Evolutionary conservation across 2,113 vertebrate species (phyloP).

Genomic region (Vombatus ursinus): DNA sequence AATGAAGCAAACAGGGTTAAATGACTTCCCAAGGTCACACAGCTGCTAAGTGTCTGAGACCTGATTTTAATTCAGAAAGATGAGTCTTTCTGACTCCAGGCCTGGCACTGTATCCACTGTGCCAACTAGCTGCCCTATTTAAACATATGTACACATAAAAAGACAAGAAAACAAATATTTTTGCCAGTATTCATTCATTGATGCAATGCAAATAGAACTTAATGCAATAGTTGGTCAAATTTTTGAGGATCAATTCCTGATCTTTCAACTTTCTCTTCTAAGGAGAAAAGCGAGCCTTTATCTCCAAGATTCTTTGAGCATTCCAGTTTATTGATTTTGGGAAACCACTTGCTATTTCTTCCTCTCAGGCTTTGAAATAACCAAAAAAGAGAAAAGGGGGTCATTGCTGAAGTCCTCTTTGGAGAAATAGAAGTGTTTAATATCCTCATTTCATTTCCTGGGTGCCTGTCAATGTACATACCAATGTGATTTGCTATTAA

Average conservation of each 20-base stretch:
- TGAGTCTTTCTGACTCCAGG: not conserved
- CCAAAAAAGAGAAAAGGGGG: not conserved
- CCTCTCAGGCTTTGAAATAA: not conserved
- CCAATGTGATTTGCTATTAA: not conserved
- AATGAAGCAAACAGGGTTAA: not conserved
- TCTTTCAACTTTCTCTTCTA: not conserved
- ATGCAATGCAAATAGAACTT: not conserved
- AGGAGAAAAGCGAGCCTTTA: not conserved
- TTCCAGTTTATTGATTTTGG: not conserved
- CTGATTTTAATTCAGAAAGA: not conserved
- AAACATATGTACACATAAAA: not conserved
- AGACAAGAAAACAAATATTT: not conserved
- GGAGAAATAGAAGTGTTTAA: not conserved
- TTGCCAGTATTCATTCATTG: not conserved
- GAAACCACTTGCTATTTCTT: not conserved
- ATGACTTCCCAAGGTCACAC: not conserved
- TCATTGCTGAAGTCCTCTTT: not conserved
- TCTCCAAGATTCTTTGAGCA: not conserved
- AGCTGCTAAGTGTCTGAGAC: not conserved
- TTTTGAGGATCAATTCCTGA: not conserved
- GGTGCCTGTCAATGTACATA: not conserved
- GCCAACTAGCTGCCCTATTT: not conserved
- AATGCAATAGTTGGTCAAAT: not conserved
- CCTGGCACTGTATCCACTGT: not conserved
- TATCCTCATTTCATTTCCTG: not conserved